These are phyloP conservation scores for Siphonodentalium dalli DNA, from an alignment of 2,888 invertebrate species.

Conservation along the genomic window DNA sequence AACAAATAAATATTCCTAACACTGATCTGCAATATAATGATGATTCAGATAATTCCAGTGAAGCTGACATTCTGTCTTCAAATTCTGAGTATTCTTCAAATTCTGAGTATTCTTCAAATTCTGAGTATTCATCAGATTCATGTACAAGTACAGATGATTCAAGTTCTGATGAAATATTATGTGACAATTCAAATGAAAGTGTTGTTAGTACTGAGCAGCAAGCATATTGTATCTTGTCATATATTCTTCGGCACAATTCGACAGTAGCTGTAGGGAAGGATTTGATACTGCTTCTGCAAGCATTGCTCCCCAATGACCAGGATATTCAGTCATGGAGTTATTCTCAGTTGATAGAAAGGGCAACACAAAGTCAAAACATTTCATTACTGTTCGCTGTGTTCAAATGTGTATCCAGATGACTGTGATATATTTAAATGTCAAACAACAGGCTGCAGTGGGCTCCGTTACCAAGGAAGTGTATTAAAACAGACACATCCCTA, in stretches of 20 bases:
- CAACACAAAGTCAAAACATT: slow-evolving; percentile 5
- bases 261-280: slow-evolving; percentile 10
- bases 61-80: too few relatives aligned
- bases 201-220: slow-evolving; percentile 6
- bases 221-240: slow-evolving; percentile 12
- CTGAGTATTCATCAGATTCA: background rate
- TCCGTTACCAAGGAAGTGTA: slow-evolving; percentile 12
- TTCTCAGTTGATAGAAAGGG: slow-evolving; percentile 1
- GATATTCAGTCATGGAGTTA: slow-evolving; percentile 6
- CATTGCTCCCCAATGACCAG: slow-evolving; percentile 12
- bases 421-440: slow-evolving; percentile 4
- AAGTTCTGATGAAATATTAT: slow-evolving; percentile 2
- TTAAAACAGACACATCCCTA: slow-evolving; percentile 1
- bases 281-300: slow-evolving; percentile 18
- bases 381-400: slow-evolving; percentile 14
- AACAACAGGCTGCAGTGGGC: slow-evolving; percentile 4
- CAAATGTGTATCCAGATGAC: slow-evolving; percentile 6
- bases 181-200: slow-evolving; percentile 4
- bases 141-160: too few relatives aligned
- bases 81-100: background rate
- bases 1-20: too few relatives aligned
- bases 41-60: too few relatives aligned
- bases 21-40: too few relatives aligned
- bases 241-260: slow-evolving; percentile 14
- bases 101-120: background rate